Evolutionary conservation across 2,113 vertebrate genomes (phyloP).

Genomic region (Lucifuga dentata): DNA sequence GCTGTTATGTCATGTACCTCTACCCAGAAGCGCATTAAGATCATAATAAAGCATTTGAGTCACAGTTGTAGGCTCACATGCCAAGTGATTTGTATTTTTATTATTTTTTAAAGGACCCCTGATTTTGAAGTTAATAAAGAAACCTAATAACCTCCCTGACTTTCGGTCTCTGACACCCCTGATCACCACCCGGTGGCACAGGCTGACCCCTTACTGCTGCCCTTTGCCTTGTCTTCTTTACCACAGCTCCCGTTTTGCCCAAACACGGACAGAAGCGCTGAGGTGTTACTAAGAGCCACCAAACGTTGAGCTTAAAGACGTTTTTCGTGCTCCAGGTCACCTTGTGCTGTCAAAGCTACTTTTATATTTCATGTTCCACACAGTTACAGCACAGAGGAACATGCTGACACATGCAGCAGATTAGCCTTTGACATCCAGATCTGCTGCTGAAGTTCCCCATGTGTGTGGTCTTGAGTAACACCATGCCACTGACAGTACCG

Average conservation of each 20-base stretch:
- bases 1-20: too few species aligned
- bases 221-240: conserved; percentile 41
- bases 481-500: conserved; percentile 28
- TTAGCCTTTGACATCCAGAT: conserved; percentile 4
- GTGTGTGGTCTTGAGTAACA: conserved; percentile 47
- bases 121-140: not conserved
- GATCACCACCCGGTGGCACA: conserved; percentile 13
- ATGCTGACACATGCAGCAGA: not conserved
- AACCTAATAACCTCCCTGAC: not conserved
- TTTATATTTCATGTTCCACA: not conserved
- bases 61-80: too few species aligned
- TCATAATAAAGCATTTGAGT: too few species aligned
- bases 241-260: conserved; percentile 59
- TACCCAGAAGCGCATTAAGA: too few species aligned
- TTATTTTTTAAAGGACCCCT: too few species aligned
- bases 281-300: conserved; percentile 34
- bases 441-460: conserved; percentile 27
- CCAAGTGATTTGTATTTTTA: too few species aligned
- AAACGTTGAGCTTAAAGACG: conserved; percentile 28
- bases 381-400: not conserved
- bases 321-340: not conserved
- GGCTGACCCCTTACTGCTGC: conserved; percentile 38
- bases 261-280: conserved; percentile 60
- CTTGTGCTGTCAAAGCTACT: not conserved
- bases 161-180: not conserved